phyloP scores from a whole-genome alignment of 2,888 invertebrate species.

The Trachelus tabidus region DNA sequence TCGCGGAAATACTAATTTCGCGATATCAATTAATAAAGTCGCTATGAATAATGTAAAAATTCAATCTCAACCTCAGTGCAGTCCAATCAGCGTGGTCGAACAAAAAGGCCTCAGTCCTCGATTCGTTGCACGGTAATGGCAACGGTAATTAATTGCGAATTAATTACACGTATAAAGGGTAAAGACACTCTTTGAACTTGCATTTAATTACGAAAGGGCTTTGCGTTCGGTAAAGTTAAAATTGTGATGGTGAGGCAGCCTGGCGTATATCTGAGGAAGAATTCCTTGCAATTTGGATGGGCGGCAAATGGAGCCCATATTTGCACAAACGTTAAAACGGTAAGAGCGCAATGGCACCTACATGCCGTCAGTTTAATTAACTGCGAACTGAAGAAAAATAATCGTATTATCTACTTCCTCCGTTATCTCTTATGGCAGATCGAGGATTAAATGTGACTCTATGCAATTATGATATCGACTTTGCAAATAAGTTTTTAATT shows the following conservation, averaged over 20 bases:
- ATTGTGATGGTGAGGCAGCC: constrained; percentile 30
- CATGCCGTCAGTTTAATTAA: background rate
- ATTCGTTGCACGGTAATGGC: background rate
- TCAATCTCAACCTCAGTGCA: background rate
- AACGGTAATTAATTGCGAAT: constrained; percentile 30
- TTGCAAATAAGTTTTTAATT: background rate
- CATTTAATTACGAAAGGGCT: constrained; percentile 35
- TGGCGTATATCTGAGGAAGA: constrained; percentile 11
- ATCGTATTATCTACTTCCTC: background rate
- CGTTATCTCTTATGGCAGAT: background rate
- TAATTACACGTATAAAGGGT: constrained; percentile 14
- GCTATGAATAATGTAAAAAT: background rate
- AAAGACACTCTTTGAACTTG: constrained; percentile 22
- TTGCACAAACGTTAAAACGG: background rate
- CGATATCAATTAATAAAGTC: background rate
- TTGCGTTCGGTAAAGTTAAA: constrained; percentile 14
- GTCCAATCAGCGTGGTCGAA: background rate
- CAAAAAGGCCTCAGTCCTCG: background rate
- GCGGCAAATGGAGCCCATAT: background rate
- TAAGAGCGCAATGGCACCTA: background rate
- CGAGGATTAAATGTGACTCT: background rate
- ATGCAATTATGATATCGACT: background rate
- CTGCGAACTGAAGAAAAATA: constrained; percentile 1
- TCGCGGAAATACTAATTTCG: background rate
- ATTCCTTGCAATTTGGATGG: background rate